Base-by-base conservation (phyloP, 2,888 invertebrate species). In the Smittia sp. region DNA sequence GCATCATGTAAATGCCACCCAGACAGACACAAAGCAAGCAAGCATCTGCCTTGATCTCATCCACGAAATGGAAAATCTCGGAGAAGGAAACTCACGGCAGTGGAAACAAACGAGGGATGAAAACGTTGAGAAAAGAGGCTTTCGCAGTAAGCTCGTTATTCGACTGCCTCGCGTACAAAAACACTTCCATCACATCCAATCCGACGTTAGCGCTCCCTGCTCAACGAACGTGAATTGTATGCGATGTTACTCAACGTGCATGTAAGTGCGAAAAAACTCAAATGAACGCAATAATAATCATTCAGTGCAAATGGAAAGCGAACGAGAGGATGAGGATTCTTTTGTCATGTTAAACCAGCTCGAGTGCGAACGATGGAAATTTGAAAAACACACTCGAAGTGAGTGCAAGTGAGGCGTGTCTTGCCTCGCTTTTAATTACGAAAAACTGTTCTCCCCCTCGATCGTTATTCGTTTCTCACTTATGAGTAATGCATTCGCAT, bases 361-460 rank as follows among this genome's bases (percentile, higher is more conserved):
- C 11, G n/a, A 6, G 15, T 46, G 46, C 46, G 32, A 46, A 11
- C 11, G 46, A 6, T 7, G 46, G 11, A 46, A 46, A 46, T 46
- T 32, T 32, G 32, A 32, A 32, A 32, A 32, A 32, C 32, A 32
- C 46, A 6, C 15, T 11, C 2, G 11, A 46, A n/a, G 46, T n/a
- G n/a, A 46, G 46, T 46, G 46, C 46, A 46, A 46, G 46, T 46
- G 46, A 46, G 46, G 46, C 46, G 46, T 46, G 46, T 46, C 46
- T 9, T 32, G 32, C 32, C 9, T 32, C 32, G 32, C 9, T 32
- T 32, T 32, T 32, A 32, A 32, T 32, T 32, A 32, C 9, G 32
- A 32, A 32, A n/a, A 32, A 32, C 32, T 32, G 32, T 32, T 32
- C 32, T 32, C 32, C 9, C 32, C 32, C 32, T 32, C 9, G 32